These are phyloP conservation scores for Pagetopsis macropterus DNA, from an alignment of 2,797 vertebrate species.

Conservation along the genomic window DNA sequence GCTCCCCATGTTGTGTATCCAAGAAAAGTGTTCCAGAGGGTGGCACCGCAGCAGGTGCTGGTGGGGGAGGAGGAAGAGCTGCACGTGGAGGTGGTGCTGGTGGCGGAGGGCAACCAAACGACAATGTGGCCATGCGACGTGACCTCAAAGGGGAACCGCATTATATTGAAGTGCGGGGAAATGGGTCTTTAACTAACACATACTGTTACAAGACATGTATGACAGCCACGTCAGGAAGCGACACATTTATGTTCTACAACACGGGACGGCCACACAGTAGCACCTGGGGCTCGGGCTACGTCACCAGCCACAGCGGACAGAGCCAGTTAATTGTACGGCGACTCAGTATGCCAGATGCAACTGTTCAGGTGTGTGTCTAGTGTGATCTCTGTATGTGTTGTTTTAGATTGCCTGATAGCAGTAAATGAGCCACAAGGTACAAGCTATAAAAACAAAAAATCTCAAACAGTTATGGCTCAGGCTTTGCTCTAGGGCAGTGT, in stretches of 20 bases:
- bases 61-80: slow-evolving; percentile 62
- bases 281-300: slow-evolving; percentile 90
- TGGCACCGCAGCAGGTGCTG: slow-evolving; percentile 51
- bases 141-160: slow-evolving; percentile 95
- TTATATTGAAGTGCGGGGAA: slow-evolving; percentile 96
- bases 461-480: slow-evolving; percentile 22
- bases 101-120: slow-evolving; percentile 81
- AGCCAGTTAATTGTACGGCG: slow-evolving; percentile 86
- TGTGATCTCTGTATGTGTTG: slow-evolving; percentile 34
- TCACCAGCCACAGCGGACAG: slow-evolving; percentile 93
- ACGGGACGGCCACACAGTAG: slow-evolving; percentile 91
- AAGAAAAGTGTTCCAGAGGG: slow-evolving; percentile 84
- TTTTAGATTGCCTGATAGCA: slow-evolving; percentile 23
- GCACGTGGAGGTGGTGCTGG: slow-evolving; percentile 51
- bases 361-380: slow-evolving; percentile 83
- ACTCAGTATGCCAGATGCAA: slow-evolving; percentile 87
- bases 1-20: slow-evolving; percentile 88
- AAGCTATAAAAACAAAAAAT: slow-evolving; percentile 19
- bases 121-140: slow-evolving; percentile 87
- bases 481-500: slow-evolving; percentile 38
- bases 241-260: slow-evolving; percentile 99
- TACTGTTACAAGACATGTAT: slow-evolving; percentile 98
- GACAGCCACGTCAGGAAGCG: slow-evolving; percentile 95
- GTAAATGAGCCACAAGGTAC: slow-evolving; percentile 21
- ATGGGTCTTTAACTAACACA: slow-evolving; percentile 96